Percentiles rank a stretch among this genome's conserved stretches.
Evolutionary conservation across 2,888 invertebrate species (phyloP).

Genomic region (Malacosoma neustria): DNA sequence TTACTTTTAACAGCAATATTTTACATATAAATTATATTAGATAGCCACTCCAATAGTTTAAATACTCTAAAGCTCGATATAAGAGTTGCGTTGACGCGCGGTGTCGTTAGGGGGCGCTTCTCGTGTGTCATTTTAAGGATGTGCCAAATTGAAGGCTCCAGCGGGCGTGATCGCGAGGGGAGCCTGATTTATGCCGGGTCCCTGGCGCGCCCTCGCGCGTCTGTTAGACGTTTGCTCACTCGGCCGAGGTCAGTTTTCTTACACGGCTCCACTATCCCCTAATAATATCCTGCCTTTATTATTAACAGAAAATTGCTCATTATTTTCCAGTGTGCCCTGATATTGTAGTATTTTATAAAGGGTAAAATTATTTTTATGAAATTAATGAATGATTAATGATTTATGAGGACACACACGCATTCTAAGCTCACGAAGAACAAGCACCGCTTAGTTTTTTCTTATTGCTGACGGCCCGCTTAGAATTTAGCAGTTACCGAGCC

Average conservation of each 20-base stretch:
- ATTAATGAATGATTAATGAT: too few species aligned
- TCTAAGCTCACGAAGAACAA: too few species aligned
- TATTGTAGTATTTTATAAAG: too few species aligned
- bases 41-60: too few species aligned
- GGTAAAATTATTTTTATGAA: too few species aligned
- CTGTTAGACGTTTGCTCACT: conserved; percentile 67
- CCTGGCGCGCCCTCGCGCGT: conserved; percentile 40
- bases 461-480: too few species aligned
- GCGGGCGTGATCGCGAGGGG: conserved; percentile 63
- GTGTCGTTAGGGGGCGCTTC: conserved; percentile 62
- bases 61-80: conserved; percentile 41
- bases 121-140: conserved; percentile 76
- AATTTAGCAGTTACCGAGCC: too few species aligned
- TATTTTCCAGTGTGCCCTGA: too few species aligned
- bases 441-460: too few species aligned
- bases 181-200: conserved; percentile 66
- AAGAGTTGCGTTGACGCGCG: conserved; percentile 50
- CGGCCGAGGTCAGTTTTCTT: conserved; percentile 69
- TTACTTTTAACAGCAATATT: too few species aligned
- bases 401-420: too few species aligned
- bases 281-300: not conserved
- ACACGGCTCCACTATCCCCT: conserved; percentile 1
- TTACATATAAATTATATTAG: too few species aligned
- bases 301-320: not conserved
- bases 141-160: conserved; percentile 74